Conservation (phyloP, 2,888 invertebrate genomes). For the Rhodophaea formosa region DNA sequence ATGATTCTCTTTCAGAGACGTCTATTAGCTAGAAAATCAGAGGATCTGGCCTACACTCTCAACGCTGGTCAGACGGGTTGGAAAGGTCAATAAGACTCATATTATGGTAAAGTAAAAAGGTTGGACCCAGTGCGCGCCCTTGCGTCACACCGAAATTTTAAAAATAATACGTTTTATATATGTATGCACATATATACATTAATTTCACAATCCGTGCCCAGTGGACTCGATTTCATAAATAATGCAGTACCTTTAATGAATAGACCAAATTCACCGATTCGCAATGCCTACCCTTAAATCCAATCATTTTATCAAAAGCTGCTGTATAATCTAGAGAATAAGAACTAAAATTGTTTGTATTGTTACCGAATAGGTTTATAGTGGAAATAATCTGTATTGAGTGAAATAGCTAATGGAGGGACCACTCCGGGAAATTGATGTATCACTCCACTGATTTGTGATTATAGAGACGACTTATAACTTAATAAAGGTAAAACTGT, state of each 20-base stretch:
- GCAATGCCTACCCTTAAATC: background rate
- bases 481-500: background rate
- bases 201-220: background rate
- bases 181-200: background rate
- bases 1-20: too few species aligned
- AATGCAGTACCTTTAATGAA: background rate
- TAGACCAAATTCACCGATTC: constrained; percentile 2
- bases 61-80: too few species aligned
- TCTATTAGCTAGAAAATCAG: too few species aligned
- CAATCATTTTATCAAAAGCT: background rate
- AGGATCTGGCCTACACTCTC: too few species aligned
- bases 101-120: too few species aligned
- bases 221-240: constrained; percentile 2
- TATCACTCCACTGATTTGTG: background rate
- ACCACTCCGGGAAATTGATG: background rate
- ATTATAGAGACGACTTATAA: background rate
- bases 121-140: background rate
- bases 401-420: background rate
- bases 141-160: background rate
- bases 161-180: background rate
- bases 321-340: background rate
- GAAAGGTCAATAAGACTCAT: too few species aligned
- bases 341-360: background rate
- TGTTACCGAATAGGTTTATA: background rate
- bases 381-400: background rate